These are phyloP conservation scores for Lipophrys pholis DNA, from an alignment of 2,113 vertebrate species.

Conservation along the genomic window DNA sequence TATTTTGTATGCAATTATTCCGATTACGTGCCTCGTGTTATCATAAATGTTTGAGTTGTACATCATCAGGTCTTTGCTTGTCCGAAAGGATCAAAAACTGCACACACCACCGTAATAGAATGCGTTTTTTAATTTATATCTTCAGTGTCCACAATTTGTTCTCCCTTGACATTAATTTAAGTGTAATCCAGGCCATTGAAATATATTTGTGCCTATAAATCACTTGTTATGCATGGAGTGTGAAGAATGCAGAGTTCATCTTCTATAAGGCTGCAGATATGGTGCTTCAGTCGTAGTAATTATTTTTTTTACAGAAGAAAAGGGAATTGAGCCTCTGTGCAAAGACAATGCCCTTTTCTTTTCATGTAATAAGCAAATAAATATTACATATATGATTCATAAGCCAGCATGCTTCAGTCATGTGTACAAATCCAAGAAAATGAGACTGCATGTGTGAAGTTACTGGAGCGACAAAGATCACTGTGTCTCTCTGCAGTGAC, in stretches of 20 bases:
- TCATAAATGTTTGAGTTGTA: too few species aligned
- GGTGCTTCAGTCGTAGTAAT: background rate
- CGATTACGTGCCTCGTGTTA: too few species aligned
- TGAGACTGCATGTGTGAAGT: conserved; percentile 2
- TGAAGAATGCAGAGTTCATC: background rate
- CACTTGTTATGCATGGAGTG: background rate
- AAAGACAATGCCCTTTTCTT: background rate
- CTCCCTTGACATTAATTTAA: background rate
- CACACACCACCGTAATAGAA: too few species aligned
- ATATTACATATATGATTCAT: background rate
- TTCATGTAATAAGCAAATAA: background rate
- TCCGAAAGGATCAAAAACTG: too few species aligned
- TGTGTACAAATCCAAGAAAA: conserved; percentile 8
- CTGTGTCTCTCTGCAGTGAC: background rate
- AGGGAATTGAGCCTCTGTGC: background rate
- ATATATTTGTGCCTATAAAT: background rate
- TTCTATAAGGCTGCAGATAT: background rate
- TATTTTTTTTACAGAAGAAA: background rate
- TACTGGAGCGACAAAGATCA: background rate
- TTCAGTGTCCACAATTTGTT: too few species aligned
- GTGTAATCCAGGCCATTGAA: background rate
- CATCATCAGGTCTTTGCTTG: too few species aligned
- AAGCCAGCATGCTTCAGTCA: conserved; percentile 5
- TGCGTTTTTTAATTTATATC: too few species aligned
- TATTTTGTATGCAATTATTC: too few species aligned